These are phyloP conservation scores for Drosophila nigromelanica DNA, from an alignment of 1,140 invertebrate genomes.

Conservation along the genomic window DNA sequence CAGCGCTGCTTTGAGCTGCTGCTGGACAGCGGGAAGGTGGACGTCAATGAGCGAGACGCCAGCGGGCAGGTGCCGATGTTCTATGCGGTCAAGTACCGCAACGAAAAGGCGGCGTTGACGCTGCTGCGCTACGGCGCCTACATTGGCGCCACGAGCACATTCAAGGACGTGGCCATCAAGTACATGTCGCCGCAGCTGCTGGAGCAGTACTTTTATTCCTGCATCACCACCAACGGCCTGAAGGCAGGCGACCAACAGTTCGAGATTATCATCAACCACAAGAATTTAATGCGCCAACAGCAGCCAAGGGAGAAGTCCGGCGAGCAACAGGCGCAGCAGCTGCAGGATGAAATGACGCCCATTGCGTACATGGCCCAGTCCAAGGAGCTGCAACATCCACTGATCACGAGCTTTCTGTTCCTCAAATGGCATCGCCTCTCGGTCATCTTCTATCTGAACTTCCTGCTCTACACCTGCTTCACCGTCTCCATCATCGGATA, in stretches of 20 bases:
- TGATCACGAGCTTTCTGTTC: constrained; percentile 91
- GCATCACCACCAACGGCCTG: constrained; percentile 87
- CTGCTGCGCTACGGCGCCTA: constrained; percentile 89
- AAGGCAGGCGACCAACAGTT: constrained; percentile 87
- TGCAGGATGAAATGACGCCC: constrained; percentile 87
- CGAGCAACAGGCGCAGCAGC: constrained; percentile 78
- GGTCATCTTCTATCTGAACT: constrained; percentile 89
- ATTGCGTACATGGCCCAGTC: constrained; percentile 88
- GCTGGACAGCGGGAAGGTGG: constrained; percentile 84
- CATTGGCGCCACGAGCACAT: constrained; percentile 88
- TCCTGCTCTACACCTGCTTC: constrained; percentile 89
- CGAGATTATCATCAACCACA: constrained; percentile 89
- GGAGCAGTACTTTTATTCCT: constrained; percentile 89
- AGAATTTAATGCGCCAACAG: constrained; percentile 86
- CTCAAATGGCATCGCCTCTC: constrained; percentile 92
- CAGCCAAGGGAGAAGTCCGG: constrained; percentile 47
- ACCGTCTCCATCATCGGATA: constrained; percentile 88
- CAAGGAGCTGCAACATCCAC: constrained; percentile 88
- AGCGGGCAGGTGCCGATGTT: constrained; percentile 92
- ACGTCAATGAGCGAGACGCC: constrained; percentile 88
- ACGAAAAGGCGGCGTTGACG: constrained; percentile 86
- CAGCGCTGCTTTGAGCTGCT: constrained; percentile 86
- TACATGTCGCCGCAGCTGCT: constrained; percentile 88
- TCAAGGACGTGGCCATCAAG: constrained; percentile 88
- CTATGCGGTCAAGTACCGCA: constrained; percentile 90